A percentile compares a stretch with the other conserved stretches of the same genome.
phyloP scores from a whole-genome alignment of 2,888 invertebrate genomes.

The Trichopoda pennipes region DNA sequence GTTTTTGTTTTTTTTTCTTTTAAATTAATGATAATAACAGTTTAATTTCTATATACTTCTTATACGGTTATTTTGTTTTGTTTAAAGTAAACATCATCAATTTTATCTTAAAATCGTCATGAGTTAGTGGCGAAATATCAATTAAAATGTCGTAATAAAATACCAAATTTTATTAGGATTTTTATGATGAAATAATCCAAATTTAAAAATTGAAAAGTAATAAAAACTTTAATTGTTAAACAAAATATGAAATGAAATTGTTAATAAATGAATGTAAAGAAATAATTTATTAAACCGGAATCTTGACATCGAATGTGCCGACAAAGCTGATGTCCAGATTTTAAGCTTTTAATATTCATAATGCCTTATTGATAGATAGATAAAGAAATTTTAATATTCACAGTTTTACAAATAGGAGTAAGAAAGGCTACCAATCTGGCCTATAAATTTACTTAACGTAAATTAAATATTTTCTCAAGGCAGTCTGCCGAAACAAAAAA shows the following conservation, averaged over 20 bases:
- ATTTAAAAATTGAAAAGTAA: not conserved
- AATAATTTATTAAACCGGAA: not conserved
- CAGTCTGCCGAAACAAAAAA: too few relatives aligned
- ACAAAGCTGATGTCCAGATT: not conserved
- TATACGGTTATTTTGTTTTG: too few relatives aligned
- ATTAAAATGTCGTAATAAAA: conserved; percentile 29
- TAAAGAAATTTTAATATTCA: not conserved
- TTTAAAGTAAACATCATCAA: too few relatives aligned
- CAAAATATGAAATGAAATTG: not conserved
- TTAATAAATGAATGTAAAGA: too few relatives aligned
- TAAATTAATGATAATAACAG: conserved; percentile 6
- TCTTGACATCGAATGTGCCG: not conserved
- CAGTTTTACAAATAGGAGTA: not conserved
- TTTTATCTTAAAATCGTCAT: not conserved
- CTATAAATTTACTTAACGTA: too few relatives aligned
- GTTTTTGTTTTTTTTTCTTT: not conserved
- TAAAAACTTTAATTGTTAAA: conserved; percentile 9
- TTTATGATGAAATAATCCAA: not conserved
- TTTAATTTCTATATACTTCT: not conserved
- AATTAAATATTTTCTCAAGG: too few relatives aligned
- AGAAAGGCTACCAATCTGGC: not conserved
- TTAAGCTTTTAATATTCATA: not conserved
- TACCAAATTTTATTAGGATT: not conserved
- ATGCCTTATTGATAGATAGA: not conserved
- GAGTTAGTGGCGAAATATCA: conserved; percentile 8